These are phyloP conservation scores for Prunella himalayana DNA, from an alignment of 2,113 vertebrate species.

Conservation along the genomic window DNA sequence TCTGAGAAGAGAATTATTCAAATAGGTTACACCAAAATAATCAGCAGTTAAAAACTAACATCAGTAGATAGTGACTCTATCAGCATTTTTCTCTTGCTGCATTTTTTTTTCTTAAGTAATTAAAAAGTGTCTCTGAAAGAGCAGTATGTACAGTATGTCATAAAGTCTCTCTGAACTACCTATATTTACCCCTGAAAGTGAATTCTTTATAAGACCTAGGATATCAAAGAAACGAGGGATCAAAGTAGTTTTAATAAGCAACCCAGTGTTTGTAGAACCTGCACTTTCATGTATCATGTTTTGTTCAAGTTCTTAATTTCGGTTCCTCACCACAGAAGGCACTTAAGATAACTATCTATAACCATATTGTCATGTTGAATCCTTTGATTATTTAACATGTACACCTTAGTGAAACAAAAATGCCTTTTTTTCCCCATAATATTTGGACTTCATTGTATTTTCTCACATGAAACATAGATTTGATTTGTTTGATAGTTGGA, in stretches of 20 bases:
- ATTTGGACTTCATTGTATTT: constrained; percentile 68
- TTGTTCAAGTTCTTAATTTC: constrained; percentile 84
- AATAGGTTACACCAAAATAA: constrained; percentile 47
- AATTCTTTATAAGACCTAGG: constrained; percentile 99
- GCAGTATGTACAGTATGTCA: constrained; percentile 86
- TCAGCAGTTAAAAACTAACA: constrained; percentile 16
- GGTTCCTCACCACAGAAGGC: constrained; percentile 81
- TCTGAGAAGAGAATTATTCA: not conserved
- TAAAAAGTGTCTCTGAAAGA: constrained; percentile 91
- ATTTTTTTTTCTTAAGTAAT: constrained; percentile 83
- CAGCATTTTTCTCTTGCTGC: constrained; percentile 62
- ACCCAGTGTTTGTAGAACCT: constrained; percentile 90
- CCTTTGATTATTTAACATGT: constrained; percentile 91
- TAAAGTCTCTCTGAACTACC: constrained; percentile 98
- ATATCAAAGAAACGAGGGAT: constrained; percentile 98
- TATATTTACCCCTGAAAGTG: constrained; percentile 99
- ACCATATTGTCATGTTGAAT: constrained; percentile 88
- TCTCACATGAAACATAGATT: constrained; percentile 56
- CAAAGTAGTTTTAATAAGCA: constrained; percentile 99
- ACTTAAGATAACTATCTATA: constrained; percentile 91
- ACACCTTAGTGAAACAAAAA: constrained; percentile 83
- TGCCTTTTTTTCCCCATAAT: constrained; percentile 63
- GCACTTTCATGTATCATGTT: constrained; percentile 90
- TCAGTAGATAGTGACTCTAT: constrained; percentile 52
- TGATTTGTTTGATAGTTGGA: constrained; percentile 9